phyloP scores from a whole-genome alignment of 2,113 vertebrate genomes.

The Thamnophis sirtalis region DNA sequence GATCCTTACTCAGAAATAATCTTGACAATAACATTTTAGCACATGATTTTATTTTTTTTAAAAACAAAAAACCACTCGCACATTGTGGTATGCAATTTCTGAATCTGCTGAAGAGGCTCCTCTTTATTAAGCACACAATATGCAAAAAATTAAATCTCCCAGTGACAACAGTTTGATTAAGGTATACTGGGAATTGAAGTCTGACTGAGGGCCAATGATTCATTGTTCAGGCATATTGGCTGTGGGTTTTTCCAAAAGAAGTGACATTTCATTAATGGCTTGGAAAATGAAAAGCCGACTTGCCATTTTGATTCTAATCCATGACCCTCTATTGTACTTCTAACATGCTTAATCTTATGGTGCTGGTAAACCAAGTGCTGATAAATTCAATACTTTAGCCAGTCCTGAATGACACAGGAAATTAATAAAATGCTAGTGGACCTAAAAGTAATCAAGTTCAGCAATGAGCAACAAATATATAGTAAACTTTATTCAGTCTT shows the following conservation, averaged over 20 bases:
- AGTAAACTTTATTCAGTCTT: not conserved
- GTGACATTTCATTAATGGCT: not conserved
- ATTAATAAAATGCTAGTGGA: not conserved
- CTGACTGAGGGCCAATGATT: not conserved
- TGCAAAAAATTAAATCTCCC: not conserved
- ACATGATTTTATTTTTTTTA: not conserved
- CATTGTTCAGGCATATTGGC: not conserved
- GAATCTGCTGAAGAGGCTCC: not conserved
- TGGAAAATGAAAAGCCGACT: not conserved
- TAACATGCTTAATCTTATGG: not conserved
- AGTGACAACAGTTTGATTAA: not conserved
- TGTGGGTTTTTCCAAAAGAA: not conserved
- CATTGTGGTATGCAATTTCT: not conserved
- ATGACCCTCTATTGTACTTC: not conserved
- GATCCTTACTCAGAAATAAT: not conserved
- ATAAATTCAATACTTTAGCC: not conserved
- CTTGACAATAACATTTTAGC: not conserved
- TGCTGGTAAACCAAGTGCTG: not conserved
- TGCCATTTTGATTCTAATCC: not conserved
- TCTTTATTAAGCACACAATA: not conserved
- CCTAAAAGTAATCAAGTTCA: not conserved
- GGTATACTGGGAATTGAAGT: not conserved
- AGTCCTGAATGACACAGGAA: not conserved
- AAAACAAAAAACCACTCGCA: not conserved
- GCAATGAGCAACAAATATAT: not conserved